These are phyloP conservation scores for Phragmatobia fuliginosa DNA, from an alignment of 2,888 invertebrate genomes.

Conservation along the genomic window DNA sequence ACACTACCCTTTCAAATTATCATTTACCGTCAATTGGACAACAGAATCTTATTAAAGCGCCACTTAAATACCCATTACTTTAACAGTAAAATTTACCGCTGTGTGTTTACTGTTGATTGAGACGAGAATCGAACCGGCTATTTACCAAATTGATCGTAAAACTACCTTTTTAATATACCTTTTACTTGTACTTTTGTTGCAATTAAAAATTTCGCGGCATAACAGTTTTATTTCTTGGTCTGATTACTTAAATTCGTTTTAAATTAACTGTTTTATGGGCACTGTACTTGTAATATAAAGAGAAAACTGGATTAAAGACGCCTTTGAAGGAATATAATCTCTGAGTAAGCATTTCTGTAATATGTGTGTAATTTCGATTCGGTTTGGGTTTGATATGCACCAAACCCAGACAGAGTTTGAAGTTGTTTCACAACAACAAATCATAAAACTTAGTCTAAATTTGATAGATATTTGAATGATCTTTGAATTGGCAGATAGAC, in stretches of 20 bases:
- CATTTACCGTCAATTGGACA: constrained; percentile 11
- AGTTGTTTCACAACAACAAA: no score
- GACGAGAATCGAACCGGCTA: constrained; percentile 47
- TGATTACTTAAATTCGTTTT: constrained; percentile 24
- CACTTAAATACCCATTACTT: constrained; percentile 17
- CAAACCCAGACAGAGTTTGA: not conserved
- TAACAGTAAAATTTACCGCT: constrained; percentile 20
- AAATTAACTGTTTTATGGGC: constrained; percentile 5
- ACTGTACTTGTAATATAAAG: constrained; percentile 8
- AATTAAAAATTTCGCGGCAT: constrained; percentile 43
- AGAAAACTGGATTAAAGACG: constrained; percentile 2
- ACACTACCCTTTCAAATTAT: not conserved
- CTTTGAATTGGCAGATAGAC: no score
- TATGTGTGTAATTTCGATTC: not conserved
- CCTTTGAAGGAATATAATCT: not conserved
- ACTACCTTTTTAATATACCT: constrained; percentile 37
- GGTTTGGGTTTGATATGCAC: not conserved
- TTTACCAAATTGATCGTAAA: constrained; percentile 67
- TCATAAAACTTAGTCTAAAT: no score
- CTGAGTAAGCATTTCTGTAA: not conserved
- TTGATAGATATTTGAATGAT: no score
- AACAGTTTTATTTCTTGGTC: constrained; percentile 37
- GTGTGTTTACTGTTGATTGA: constrained; percentile 40
- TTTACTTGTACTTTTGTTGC: constrained; percentile 33
- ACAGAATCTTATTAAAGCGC: constrained; percentile 18